Conservation (phyloP, 2,888 invertebrate species). For the Notodromas monacha region DNA sequence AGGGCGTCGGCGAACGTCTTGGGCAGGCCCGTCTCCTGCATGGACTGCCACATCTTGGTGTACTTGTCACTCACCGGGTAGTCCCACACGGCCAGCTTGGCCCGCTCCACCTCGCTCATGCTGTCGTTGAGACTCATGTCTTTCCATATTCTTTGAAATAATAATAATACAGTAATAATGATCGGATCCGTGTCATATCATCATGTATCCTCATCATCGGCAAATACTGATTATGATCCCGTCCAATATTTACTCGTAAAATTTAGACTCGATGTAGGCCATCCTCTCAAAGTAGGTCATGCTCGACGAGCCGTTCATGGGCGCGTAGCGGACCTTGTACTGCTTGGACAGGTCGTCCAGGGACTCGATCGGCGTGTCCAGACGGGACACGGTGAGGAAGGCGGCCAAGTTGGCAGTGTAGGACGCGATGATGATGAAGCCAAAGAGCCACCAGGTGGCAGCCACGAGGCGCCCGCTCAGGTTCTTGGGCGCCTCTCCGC, state of each 20-base stretch:
- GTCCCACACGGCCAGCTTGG: slow-evolving; percentile 89
- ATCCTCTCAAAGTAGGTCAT: slow-evolving; percentile 83
- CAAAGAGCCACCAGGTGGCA: slow-evolving; percentile 96
- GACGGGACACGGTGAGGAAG: slow-evolving; percentile 65
- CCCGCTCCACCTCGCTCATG: slow-evolving; percentile 50
- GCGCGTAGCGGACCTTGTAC: slow-evolving; percentile 83
- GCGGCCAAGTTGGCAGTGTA: slow-evolving; percentile 95
- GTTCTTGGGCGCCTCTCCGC: slow-evolving; percentile 50
- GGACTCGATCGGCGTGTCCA: slow-evolving; percentile 70
- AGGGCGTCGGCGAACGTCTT: slow-evolving; percentile 43
- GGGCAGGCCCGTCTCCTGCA: slow-evolving; percentile 54
- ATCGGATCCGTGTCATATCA: slow-evolving; percentile 5
- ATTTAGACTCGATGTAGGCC: slow-evolving; percentile 71
- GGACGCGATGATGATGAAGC: slow-evolving; percentile 91
- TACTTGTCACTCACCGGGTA: slow-evolving; percentile 94
- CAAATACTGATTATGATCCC: too few relatives aligned
- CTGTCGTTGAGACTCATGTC: slow-evolving; percentile 87
- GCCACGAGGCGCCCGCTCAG: slow-evolving; percentile 46
- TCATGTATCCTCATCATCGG: too few relatives aligned
- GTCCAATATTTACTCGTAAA: slow-evolving; percentile 77
- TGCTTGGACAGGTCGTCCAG: slow-evolving; percentile 77
- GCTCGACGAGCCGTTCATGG: slow-evolving; percentile 49
- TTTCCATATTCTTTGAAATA: slow-evolving; percentile 54
- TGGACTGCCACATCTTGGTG: slow-evolving; percentile 91
- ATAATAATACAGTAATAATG: not conserved